Evolutionary conservation across 2,113 vertebrate species (phyloP).

Genomic region (Asarcornis scutulata): DNA sequence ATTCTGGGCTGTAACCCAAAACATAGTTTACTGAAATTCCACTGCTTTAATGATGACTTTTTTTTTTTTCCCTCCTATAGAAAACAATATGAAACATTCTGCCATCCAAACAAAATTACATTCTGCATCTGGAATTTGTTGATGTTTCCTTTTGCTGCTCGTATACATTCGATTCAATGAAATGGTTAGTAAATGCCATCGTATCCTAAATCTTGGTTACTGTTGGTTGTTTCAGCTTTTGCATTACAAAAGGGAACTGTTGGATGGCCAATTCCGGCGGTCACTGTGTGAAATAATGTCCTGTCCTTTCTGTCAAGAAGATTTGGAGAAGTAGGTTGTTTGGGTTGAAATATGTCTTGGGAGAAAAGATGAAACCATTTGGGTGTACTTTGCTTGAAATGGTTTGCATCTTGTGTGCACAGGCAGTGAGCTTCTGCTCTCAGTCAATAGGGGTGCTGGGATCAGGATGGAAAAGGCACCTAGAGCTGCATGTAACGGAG

Average conservation of each 20-base stretch:
- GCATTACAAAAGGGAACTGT: background rate
- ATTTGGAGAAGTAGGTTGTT: background rate
- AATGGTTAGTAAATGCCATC: background rate
- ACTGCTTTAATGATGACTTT: slow-evolving; percentile 59
- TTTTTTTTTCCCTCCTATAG: slow-evolving; percentile 18
- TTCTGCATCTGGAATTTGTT: slow-evolving; percentile 70
- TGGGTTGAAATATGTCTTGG: background rate
- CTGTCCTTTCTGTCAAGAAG: background rate
- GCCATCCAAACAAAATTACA: slow-evolving; percentile 66
- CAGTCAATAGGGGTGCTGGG: background rate
- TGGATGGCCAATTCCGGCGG: background rate
- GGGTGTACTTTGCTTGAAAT: accelerated
- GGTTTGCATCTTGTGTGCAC: accelerated
- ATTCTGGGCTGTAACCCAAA: slow-evolving; percentile 70
- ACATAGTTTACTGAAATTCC: slow-evolving; percentile 73
- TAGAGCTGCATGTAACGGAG: background rate
- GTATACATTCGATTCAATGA: background rate
- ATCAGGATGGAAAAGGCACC: background rate
- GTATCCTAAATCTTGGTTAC: slow-evolving; percentile 3
- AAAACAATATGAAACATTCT: slow-evolving; percentile 72
- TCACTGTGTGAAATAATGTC: background rate
- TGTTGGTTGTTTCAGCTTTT: background rate
- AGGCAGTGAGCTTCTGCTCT: background rate
- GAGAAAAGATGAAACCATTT: background rate
- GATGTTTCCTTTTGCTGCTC: slow-evolving; percentile 61